Evolutionary conservation across 2,888 invertebrate genomes (phyloP).

Genomic region (Capitulum mitella): DNA sequence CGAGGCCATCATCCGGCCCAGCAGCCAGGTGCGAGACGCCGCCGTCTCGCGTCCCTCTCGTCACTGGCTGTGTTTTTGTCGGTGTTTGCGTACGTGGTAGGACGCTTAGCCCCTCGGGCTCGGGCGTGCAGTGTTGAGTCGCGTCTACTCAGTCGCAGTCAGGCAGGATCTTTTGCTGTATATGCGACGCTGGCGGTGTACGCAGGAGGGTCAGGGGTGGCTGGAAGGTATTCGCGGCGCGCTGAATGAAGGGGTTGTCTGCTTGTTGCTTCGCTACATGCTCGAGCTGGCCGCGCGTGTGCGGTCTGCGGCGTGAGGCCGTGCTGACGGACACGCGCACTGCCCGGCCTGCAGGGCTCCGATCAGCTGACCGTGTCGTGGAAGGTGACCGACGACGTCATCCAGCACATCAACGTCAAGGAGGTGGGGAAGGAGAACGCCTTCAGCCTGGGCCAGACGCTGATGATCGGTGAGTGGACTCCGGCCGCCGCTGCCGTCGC

Average conservation of each 20-base stretch:
- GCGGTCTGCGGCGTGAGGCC: not conserved
- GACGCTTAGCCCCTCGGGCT: not conserved
- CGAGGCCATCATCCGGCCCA: slow-evolving; percentile 91
- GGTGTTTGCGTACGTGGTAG: not conserved
- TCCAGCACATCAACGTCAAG: slow-evolving; percentile 91
- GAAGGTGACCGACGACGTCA: slow-evolving; percentile 92
- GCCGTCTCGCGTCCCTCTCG: not conserved
- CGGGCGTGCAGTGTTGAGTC: too few relatives aligned
- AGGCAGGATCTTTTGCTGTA: too few relatives aligned
- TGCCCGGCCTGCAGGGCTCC: slow-evolving; percentile 55
- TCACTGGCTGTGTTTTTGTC: slow-evolving; percentile 26
- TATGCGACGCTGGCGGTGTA: too few relatives aligned
- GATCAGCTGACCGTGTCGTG: slow-evolving; percentile 97
- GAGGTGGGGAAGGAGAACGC: slow-evolving; percentile 95
- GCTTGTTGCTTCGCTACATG: too few relatives aligned
- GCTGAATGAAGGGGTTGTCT: too few relatives aligned
- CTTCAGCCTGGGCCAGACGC: slow-evolving; percentile 79
- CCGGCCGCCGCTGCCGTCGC: too few relatives aligned
- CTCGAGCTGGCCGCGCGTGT: not conserved
- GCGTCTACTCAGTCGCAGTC: too few relatives aligned
- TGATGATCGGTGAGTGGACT: slow-evolving; percentile 62
- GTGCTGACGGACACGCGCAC: not conserved
- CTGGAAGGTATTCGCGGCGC: too few relatives aligned
- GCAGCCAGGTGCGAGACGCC: slow-evolving; percentile 64
- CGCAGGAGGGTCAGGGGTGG: too few relatives aligned